Conservation (phyloP, 2,888 invertebrate genomes). For the Hypena proboscidalis region DNA sequence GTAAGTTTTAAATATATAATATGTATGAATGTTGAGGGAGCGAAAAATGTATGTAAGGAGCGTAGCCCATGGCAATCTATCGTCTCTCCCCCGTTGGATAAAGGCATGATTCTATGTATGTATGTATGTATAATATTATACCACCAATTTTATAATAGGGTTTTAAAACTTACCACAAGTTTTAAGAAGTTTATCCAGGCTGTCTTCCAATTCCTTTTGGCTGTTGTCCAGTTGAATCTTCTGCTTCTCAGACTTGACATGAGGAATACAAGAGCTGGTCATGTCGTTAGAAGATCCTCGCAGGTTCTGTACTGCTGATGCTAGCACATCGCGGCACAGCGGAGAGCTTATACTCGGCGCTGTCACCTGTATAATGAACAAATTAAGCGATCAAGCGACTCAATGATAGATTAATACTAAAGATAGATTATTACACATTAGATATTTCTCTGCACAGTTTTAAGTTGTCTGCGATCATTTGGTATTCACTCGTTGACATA, state of each 20-base stretch:
- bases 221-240: constrained; percentile 6
- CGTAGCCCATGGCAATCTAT: no score
- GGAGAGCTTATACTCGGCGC: constrained; percentile 42
- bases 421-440: no score
- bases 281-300: constrained; percentile 34
- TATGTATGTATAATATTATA: not conserved
- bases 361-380: constrained; percentile 27
- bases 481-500: no score
- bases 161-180: constrained; percentile 23
- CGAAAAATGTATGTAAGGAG: no score
- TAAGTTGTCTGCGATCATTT: no score
- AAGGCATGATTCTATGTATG: not conserved
- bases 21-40: no score
- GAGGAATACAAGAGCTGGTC: constrained; percentile 18
- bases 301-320: constrained; percentile 38
- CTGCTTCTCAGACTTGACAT: constrained; percentile 12
- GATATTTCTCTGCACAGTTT: no score
- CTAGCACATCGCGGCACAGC: constrained; percentile 37
- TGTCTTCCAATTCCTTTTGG: constrained; percentile 27
- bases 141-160: not conserved
- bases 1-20: not conserved
- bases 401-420: no score
- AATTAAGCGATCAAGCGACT: no score
- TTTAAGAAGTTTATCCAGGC: constrained; percentile 34
- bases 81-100: no score